Evolutionary conservation across 2,797 vertebrate species (phyloP).

Genomic region (Gobio occitaniae): DNA sequence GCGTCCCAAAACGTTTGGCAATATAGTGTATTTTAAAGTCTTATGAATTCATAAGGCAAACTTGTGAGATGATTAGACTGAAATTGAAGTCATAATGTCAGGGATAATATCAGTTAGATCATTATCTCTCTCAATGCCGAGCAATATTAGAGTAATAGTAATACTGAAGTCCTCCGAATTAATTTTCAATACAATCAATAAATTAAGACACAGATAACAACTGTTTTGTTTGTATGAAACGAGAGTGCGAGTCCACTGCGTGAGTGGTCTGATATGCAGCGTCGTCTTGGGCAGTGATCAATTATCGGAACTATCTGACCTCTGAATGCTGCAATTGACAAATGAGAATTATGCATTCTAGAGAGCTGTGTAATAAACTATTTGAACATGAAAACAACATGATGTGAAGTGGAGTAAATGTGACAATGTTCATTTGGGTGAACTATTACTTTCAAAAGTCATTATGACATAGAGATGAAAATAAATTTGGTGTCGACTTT

Average conservation of each 20-base stretch:
- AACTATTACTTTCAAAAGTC: background rate
- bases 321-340: background rate
- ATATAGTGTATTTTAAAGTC: too few relatives aligned
- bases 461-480: background rate
- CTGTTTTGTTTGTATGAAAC: background rate
- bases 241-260: background rate
- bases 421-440: background rate
- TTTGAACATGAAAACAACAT: background rate
- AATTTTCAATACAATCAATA: background rate
- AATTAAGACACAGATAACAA: background rate
- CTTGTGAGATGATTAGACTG: too few relatives aligned
- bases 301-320: background rate
- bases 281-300: too few relatives aligned
- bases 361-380: background rate
- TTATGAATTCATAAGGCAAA: too few relatives aligned
- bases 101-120: background rate
- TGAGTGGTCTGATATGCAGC: too few relatives aligned
- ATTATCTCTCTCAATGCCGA: too few relatives aligned
- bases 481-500: background rate
- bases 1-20: too few relatives aligned
- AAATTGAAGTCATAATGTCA: background rate
- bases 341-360: background rate
- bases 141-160: background rate
- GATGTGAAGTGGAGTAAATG: background rate
- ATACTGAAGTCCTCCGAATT: background rate